phyloP scores from a whole-genome alignment of 2,113 vertebrate genomes.

The Megaceryle torquata region DNA sequence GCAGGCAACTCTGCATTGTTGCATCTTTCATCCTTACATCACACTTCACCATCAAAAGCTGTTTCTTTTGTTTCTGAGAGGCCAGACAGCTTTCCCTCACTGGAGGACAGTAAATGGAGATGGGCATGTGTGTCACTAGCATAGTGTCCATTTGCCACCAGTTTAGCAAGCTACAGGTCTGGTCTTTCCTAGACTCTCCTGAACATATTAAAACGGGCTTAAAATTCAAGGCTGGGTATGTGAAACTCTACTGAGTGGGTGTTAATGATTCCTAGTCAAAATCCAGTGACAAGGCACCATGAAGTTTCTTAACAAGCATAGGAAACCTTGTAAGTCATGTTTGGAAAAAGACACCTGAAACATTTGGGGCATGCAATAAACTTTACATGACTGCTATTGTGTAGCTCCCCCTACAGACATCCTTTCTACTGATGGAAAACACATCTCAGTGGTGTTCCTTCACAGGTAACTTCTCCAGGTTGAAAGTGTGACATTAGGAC shows the following conservation, averaged over 20 bases:
- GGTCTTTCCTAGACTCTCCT: neutral
- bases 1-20: neutral
- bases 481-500: neutral
- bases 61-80: neutral
- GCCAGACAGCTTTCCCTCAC: neutral
- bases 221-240: neutral
- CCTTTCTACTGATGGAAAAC: neutral
- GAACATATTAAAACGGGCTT: neutral
- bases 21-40: neutral
- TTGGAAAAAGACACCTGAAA: neutral
- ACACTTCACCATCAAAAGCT: neutral
- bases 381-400: neutral
- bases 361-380: neutral
- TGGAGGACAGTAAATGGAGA: neutral
- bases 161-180: neutral
- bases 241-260: neutral
- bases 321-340: neutral
- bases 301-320: neutral
- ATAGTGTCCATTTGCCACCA: neutral
- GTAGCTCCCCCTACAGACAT: neutral
- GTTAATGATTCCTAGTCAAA: neutral
- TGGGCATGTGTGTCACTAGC: neutral
- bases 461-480: neutral
- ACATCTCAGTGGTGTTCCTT: neutral
- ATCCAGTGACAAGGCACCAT: neutral